phyloP scores from a whole-genome alignment of 2,113 vertebrate species.

The Eleginops maclovinus region DNA sequence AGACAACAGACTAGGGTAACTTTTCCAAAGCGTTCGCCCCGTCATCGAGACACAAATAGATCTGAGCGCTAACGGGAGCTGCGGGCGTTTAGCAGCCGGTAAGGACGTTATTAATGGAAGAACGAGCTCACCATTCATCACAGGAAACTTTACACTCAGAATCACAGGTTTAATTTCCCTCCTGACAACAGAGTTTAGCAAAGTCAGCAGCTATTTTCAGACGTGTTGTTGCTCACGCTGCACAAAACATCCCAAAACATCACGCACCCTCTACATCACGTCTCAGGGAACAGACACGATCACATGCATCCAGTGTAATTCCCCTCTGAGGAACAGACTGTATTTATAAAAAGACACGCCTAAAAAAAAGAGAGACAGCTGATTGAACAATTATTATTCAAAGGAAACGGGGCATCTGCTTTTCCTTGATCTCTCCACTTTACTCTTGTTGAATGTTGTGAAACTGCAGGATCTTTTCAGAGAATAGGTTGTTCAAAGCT shows the following conservation, averaged over 20 bases:
- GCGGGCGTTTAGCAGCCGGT: conserved; percentile 44
- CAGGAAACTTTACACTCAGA: conserved; percentile 30
- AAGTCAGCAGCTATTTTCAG: conserved; percentile 31
- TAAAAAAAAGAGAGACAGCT: too few species aligned
- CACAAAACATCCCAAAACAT: background rate
- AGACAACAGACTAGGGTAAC: conserved; percentile 35
- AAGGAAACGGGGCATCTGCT: background rate
- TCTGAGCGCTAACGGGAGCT: conserved; percentile 32
- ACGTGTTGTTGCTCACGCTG: conserved; percentile 15
- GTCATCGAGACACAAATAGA: conserved; percentile 30
- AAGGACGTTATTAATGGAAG: conserved; percentile 64
- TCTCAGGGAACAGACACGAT: conserved; percentile 13
- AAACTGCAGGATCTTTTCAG: background rate
- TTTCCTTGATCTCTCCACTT: background rate
- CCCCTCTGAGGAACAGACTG: conserved; percentile 8
- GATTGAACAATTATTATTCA: background rate
- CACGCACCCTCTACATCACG: background rate
- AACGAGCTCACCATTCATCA: conserved; percentile 42
- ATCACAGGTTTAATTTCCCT: conserved; percentile 38
- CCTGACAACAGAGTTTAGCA: conserved; percentile 30
- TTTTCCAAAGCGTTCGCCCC: conserved; percentile 29
- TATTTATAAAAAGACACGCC: background rate
- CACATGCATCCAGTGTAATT: conserved; percentile 10
- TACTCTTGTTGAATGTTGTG: background rate
- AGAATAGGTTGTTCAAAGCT: background rate